Percentiles rank a stretch among this genome's conserved stretches.
phyloP scores from a whole-genome alignment of 2,797 vertebrate genomes.

The Danionella dracula region DNA sequence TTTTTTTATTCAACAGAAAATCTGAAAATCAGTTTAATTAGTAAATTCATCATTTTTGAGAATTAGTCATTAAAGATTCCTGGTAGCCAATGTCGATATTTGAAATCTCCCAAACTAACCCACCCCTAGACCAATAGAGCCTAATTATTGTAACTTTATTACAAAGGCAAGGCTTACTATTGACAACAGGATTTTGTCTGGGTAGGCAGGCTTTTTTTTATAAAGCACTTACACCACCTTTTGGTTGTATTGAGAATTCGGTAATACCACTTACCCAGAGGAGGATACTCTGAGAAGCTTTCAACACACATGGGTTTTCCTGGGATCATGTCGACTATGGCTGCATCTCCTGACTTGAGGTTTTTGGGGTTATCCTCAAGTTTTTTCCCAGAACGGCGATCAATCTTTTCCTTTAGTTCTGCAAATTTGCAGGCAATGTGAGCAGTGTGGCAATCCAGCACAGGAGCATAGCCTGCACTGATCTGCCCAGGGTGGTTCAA shows the following conservation, averaged over 20 bases:
- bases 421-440: slow-evolving; percentile 92
- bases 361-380: slow-evolving; percentile 89
- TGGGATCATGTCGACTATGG: slow-evolving; percentile 89
- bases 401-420: slow-evolving; percentile 91
- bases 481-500: slow-evolving; percentile 93
- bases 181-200: too few species aligned
- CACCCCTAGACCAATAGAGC: too few species aligned
- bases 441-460: slow-evolving; percentile 91
- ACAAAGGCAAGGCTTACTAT: too few species aligned
- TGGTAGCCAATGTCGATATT: too few species aligned
- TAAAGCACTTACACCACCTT: too few species aligned
- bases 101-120: too few species aligned
- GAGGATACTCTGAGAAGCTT: slow-evolving; percentile 92
- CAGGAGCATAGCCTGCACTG: slow-evolving; percentile 88
- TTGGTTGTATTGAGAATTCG: background rate
- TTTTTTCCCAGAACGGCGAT: slow-evolving; percentile 90
- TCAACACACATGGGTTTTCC: slow-evolving; percentile 94
- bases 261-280: slow-evolving; percentile 74
- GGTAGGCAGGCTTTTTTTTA: too few species aligned
- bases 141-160: too few species aligned
- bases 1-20: too few species aligned
- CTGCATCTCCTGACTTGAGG: slow-evolving; percentile 88
- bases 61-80: too few species aligned
- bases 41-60: too few species aligned
- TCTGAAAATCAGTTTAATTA: too few species aligned